Conservation (phyloP, 2,888 invertebrate species). For the Lithodes maja region DNA sequence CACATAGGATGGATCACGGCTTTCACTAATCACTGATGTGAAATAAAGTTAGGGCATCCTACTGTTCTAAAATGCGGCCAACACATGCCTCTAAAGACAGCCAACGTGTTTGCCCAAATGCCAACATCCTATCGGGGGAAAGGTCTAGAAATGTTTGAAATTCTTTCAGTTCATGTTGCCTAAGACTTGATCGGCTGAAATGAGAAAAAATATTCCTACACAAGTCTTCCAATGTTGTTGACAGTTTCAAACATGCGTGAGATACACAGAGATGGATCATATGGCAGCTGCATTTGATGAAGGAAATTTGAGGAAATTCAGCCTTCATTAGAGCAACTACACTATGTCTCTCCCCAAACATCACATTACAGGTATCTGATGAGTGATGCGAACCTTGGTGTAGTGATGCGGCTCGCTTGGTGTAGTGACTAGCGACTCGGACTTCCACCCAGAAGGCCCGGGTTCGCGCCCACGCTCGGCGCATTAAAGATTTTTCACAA, state of each 20-base stretch:
- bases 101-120: conserved; percentile 38
- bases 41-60: conserved; percentile 42
- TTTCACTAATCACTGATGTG: conserved; percentile 40
- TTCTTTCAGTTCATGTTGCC: conserved; percentile 37
- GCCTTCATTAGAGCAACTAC: conserved; percentile 39
- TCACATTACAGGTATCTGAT: conserved; percentile 45
- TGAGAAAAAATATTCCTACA: conserved; percentile 37
- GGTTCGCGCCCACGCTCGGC: too few relatives aligned
- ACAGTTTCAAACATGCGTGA: conserved; percentile 42
- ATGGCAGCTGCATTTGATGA: conserved; percentile 44
- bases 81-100: conserved; percentile 33
- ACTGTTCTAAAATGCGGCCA: conserved; percentile 23
- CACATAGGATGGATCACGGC: conserved; percentile 36
- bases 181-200: conserved; percentile 45
- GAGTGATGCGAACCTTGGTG: too few relatives aligned
- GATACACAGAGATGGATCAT: conserved; percentile 46
- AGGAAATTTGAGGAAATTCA: conserved; percentile 39
- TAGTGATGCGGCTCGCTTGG: too few relatives aligned
- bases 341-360: conserved; percentile 47
- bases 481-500: too few relatives aligned
- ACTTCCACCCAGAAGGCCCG: too few relatives aligned
- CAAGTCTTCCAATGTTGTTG: conserved; percentile 34
- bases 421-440: too few relatives aligned
- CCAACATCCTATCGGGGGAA: conserved; percentile 29
- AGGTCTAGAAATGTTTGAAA: conserved; percentile 37